These are phyloP conservation scores for Xenopus laevis DNA, from an alignment of 2,113 vertebrate genomes.

Conservation along the genomic window DNA sequence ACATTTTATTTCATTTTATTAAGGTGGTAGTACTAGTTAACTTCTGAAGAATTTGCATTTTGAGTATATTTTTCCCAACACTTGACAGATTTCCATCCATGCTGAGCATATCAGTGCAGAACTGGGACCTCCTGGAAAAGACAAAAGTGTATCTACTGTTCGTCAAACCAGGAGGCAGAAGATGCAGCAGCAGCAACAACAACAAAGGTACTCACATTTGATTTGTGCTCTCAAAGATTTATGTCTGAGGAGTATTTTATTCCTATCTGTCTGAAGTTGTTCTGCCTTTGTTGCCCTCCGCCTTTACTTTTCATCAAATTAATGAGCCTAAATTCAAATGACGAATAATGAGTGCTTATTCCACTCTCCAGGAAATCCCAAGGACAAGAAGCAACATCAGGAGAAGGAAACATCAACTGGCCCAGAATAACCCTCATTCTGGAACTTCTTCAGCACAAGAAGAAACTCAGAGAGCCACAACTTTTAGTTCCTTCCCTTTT, in stretches of 20 bases:
- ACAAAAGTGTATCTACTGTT: slow-evolving; percentile 66
- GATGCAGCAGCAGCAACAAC: slow-evolving; percentile 60
- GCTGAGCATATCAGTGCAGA: slow-evolving; percentile 81
- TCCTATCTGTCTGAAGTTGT: too few relatives aligned
- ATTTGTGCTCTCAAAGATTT: too few relatives aligned
- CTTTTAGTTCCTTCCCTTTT: slow-evolving; percentile 80
- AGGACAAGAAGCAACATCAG: slow-evolving; percentile 51
- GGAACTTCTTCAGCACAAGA: slow-evolving; percentile 94
- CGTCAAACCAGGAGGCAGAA: slow-evolving; percentile 83
- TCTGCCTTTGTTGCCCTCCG: too few relatives aligned
- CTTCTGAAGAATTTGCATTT: not conserved
- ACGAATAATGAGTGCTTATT: too few relatives aligned
- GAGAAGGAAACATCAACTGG: slow-evolving; percentile 70
- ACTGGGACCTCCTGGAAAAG: slow-evolving; percentile 73
- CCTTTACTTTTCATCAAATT: too few relatives aligned
- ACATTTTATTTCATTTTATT: too few relatives aligned
- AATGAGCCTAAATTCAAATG: too few relatives aligned
- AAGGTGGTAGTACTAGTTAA: too few relatives aligned
- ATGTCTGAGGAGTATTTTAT: too few relatives aligned
- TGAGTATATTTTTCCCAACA: not conserved
- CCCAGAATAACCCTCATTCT: slow-evolving; percentile 83
- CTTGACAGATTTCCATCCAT: slow-evolving; percentile 76
- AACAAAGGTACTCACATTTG: slow-evolving; percentile 1
- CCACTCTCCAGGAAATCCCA: slow-evolving; percentile 67
- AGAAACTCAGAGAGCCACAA: slow-evolving; percentile 82